Evolutionary conservation across 2,797 vertebrate genomes (phyloP), one percentile per base, ranked within the genome.

Genomic region (Enteromius unitaeniatus): DNA sequence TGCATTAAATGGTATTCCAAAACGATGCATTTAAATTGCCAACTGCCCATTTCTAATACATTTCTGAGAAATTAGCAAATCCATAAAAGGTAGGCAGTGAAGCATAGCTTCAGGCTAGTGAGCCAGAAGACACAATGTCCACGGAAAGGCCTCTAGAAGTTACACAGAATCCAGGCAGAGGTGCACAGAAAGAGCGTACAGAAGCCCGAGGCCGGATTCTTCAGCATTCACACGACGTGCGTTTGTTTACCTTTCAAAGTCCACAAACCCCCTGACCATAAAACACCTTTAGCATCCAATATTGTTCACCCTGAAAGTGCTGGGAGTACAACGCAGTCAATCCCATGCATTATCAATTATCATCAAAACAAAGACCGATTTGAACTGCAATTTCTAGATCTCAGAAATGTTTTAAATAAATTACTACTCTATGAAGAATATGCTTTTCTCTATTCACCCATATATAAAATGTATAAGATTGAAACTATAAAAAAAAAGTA

Each of bases 61-160:
- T 55, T 55, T n/a, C 3, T n/a, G 53, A 55, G 9, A n/a, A 55
- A 31, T 31, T 31, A 31, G 31, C 31, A 31, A 31, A 31, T 31
- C 31, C 31, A 31, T 31, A 31, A 2, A n/a, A 31, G 31, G 31
- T 3, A 31, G 3, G 31, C 31, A 31, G 31, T 31, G n/a, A n/a
- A n/a, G n/a, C n/a, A n/a, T 78, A 37, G 79, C 84, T 78, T 26
- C 42, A 73, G 84, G 86, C 83, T 85, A 70, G 45, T 45, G 78
- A 67, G 81, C 72, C 78, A 31, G 31, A 31, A 31, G 31, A 31
- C 31, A 31, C 2, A 31, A 31, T 31, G 31, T 31, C 31, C 65
- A 62, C 75, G 67, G 11, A 78, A 74, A 81, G n/a, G 62, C 31
- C 42, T 34, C 23, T 83, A 23, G 64, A 65, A 86, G 82, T 86